Evolutionary conservation across 92 coral and sea anemone species (phyloP).

Genomic region (Paramuricea clavata): DNA sequence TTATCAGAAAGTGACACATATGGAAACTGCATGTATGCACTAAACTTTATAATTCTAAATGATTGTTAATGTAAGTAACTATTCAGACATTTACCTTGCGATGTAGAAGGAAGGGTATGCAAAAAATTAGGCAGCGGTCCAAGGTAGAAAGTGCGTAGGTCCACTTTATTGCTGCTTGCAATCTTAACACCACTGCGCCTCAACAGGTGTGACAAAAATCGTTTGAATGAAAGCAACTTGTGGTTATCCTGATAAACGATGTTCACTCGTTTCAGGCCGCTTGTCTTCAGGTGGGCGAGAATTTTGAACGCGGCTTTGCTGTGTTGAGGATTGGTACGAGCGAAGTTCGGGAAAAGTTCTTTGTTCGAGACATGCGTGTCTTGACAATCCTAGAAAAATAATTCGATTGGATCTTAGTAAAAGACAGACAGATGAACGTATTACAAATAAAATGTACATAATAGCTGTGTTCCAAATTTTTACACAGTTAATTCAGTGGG

Average conservation of each 20-base stretch:
- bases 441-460: too few relatives aligned
- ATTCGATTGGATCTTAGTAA: neutral
- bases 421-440: too few relatives aligned
- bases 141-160: slow-evolving; percentile 39
- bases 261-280: slow-evolving; percentile 80
- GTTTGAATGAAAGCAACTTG: slow-evolving; percentile 77
- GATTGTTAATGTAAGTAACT: neutral
- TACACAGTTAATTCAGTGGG: too few relatives aligned
- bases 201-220: slow-evolving; percentile 63
- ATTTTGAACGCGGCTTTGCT: slow-evolving; percentile 81
- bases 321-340: slow-evolving; percentile 86
- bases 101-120: neutral
- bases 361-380: slow-evolving; percentile 86
- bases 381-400: slow-evolving; percentile 77
- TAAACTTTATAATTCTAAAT: neutral
- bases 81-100: slow-evolving; percentile 9
- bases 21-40: too few relatives aligned
- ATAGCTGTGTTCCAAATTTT: too few relatives aligned
- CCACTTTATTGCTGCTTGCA: slow-evolving; percentile 48
- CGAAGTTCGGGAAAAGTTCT: slow-evolving; percentile 81
- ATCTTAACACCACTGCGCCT: slow-evolving; percentile 72
- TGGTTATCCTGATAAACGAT: slow-evolving; percentile 78
- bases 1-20: too few relatives aligned
- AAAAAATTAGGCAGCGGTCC: slow-evolving; percentile 26
- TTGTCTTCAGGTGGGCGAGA: slow-evolving; percentile 71